A percentile compares a stretch with the other conserved stretches of the same genome.
Evolutionary conservation across 2,888 invertebrate species (phyloP).

Genomic region (Masnerella sp.): DNA sequence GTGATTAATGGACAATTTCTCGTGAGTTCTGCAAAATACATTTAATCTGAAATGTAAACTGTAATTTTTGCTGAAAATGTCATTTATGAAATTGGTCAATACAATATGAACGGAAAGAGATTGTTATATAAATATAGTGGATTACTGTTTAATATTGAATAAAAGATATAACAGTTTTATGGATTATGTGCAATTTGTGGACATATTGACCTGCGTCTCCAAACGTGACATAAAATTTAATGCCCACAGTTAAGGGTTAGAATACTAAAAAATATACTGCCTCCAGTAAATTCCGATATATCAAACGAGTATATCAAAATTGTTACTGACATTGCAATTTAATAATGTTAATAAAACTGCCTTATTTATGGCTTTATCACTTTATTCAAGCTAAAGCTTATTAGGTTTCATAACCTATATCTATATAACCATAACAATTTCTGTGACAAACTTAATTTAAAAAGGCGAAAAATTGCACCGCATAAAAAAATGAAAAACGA

Average conservation of each 20-base stretch:
- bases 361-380: conserved; percentile 16
- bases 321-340: conserved; percentile 25
- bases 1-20: no score
- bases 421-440: no score
- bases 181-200: conserved; percentile 40
- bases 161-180: conserved; percentile 28
- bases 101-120: background rate
- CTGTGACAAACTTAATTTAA: no score
- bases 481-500: no score
- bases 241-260: conserved; percentile 20
- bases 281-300: conserved; percentile 28
- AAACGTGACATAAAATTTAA: conserved; percentile 46
- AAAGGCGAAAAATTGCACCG: no score
- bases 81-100: background rate
- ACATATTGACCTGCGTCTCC: conserved; percentile 33
- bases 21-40: no score
- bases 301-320: conserved; percentile 19
- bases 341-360: conserved; percentile 21
- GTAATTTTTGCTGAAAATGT: background rate
- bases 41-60: no score
- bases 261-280: conserved; percentile 35
- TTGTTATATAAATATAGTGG: conserved; percentile 17
- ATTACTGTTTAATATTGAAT: conserved; percentile 20
- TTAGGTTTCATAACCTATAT: background rate
- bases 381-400: conserved; percentile 12